Conservation (phyloP, 2,888 invertebrate species). For the Eulithis testata region DNA sequence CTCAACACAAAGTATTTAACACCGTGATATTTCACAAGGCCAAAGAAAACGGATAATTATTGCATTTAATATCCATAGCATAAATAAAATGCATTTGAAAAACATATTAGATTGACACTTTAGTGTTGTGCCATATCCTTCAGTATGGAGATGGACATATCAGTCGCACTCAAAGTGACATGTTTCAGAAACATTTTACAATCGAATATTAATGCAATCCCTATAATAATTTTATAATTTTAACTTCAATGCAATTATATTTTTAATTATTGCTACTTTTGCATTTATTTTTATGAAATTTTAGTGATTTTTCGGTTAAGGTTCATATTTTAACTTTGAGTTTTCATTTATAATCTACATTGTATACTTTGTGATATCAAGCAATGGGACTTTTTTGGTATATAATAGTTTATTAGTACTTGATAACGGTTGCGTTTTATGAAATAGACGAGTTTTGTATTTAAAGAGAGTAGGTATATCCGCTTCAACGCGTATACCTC, state of each 20-base stretch:
- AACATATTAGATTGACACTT: constrained; percentile 36
- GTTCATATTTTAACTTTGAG: constrained; percentile 59
- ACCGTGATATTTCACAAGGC: constrained; percentile 82
- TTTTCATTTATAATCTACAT: constrained; percentile 66
- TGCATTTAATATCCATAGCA: constrained; percentile 71
- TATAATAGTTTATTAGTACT: constrained; percentile 54
- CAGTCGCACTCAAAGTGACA: constrained; percentile 61
- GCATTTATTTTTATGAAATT: constrained; percentile 76
- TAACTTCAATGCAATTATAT: constrained; percentile 47
- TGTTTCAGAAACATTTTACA: constrained; percentile 43
- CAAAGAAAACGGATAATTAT: constrained; percentile 73
- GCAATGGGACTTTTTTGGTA: constrained; percentile 56
- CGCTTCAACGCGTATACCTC: constrained; percentile 69
- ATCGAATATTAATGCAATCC: constrained; percentile 51
- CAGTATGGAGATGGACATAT: constrained; percentile 54
- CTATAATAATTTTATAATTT: constrained; percentile 33
- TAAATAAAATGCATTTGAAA: constrained; percentile 32
- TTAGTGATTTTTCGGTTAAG: constrained; percentile 60
- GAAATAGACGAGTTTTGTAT: constrained; percentile 44
- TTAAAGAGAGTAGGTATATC: constrained; percentile 41
- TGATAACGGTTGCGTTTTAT: constrained; percentile 49
- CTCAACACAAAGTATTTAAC: constrained; percentile 70
- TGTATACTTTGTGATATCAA: constrained; percentile 80
- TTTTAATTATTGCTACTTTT: constrained; percentile 54
- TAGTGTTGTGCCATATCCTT: constrained; percentile 65